phyloP scores from a whole-genome alignment of 2,797 vertebrate genomes.

The Tympanoctomys barrerae region DNA sequence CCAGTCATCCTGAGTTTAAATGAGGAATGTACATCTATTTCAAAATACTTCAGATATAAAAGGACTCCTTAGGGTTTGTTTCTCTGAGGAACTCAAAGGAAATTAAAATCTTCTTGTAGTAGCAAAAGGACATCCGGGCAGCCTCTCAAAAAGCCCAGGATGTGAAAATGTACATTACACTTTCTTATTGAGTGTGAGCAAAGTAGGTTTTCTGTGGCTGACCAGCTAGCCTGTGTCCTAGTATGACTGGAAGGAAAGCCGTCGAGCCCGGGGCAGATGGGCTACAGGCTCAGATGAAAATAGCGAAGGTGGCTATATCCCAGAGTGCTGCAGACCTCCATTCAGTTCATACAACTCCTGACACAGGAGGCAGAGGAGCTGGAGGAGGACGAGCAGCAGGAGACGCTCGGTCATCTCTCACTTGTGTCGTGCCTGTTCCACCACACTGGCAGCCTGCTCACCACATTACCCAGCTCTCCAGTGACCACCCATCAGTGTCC shows the following conservation, averaged over 20 bases:
- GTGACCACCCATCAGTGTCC: not conserved
- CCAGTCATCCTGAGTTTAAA: conserved; percentile 57
- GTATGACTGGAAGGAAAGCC: not conserved
- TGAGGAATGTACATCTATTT: conserved; percentile 57
- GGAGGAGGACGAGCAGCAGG: not conserved
- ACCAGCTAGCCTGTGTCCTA: not conserved
- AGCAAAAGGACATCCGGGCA: conserved; percentile 27
- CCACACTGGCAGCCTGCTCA: not conserved
- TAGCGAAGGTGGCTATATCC: too few relatives aligned
- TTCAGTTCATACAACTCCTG: not conserved
- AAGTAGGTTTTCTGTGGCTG: rapidly evolving
- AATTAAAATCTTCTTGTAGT: conserved; percentile 59
- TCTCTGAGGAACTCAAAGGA: conserved; percentile 68
- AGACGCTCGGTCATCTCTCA: not conserved
- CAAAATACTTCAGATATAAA: conserved; percentile 69
- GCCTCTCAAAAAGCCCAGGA: conserved; percentile 9
- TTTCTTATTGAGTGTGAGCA: not conserved
- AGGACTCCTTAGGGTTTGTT: conserved; percentile 50
- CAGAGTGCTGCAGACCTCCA: not conserved
- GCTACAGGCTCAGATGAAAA: not conserved
- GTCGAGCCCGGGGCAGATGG: not conserved
- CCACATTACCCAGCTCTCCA: not conserved
- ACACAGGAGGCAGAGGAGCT: not conserved
- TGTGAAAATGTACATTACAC: not conserved
- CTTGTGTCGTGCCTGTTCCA: not conserved